These are phyloP conservation scores for Macrosoma leucophasiata DNA, from an alignment of 2,888 invertebrate genomes.

Conservation along the genomic window DNA sequence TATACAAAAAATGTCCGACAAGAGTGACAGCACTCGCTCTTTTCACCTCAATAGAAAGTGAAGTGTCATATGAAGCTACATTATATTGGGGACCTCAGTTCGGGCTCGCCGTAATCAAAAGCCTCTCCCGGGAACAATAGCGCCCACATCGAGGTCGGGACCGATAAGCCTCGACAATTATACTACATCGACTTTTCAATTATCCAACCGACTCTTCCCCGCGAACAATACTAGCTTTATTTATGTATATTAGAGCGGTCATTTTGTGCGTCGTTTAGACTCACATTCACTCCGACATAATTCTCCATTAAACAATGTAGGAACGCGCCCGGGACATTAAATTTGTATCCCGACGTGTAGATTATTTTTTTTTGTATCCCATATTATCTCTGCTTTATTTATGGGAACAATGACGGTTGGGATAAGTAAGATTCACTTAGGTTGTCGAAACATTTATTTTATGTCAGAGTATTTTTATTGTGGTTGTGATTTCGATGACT, in stretches of 20 bases:
- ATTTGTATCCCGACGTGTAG: slow-evolving; percentile 7
- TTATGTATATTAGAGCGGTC: slow-evolving; percentile 72
- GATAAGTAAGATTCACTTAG: too few species aligned
- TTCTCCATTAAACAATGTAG: slow-evolving; percentile 37
- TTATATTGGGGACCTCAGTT: slow-evolving; percentile 61
- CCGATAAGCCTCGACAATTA: slow-evolving; percentile 74
- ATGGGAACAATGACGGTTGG: too few species aligned
- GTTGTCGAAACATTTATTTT: too few species aligned
- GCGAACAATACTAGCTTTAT: slow-evolving; percentile 70
- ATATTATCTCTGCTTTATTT: neutral
- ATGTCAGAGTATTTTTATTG: too few species aligned
- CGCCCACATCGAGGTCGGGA: slow-evolving; percentile 68
- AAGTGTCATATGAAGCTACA: slow-evolving; percentile 70
- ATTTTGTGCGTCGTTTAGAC: slow-evolving; percentile 62
- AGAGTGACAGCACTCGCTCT: slow-evolving; percentile 43
- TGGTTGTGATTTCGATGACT: too few species aligned
- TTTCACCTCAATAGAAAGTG: slow-evolving; percentile 62
- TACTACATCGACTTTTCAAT: slow-evolving; percentile 76
- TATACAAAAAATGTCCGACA: too few species aligned
- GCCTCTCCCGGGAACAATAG: slow-evolving; percentile 72
- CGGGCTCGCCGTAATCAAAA: slow-evolving; percentile 68
- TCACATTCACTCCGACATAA: slow-evolving; percentile 37
- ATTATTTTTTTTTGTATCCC: neutral
- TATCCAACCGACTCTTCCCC: slow-evolving; percentile 65
- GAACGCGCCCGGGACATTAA: slow-evolving; percentile 14